A percentile compares a stretch with the other conserved stretches of the same genome.
Conservation (phyloP, 2,888 invertebrate genomes). For the Chrysotoxum bicinctum region DNA sequence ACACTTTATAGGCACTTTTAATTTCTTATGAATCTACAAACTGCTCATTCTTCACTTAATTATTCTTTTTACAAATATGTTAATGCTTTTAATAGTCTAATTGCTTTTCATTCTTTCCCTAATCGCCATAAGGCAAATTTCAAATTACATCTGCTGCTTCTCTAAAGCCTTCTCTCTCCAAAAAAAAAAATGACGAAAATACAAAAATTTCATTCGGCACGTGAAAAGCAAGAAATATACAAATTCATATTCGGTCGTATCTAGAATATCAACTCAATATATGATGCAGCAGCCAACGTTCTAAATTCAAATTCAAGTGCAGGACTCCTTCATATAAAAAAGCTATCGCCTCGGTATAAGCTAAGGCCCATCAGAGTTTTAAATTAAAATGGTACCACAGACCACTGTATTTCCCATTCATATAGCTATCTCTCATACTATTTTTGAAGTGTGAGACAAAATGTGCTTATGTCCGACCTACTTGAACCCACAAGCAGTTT, state of each 20-base stretch:
- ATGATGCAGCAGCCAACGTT: not conserved
- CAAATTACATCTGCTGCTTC: not conserved
- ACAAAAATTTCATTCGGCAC: not conserved
- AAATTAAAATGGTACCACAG: not conserved
- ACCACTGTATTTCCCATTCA: not conserved
- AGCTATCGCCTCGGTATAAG: not conserved
- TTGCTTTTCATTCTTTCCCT: not conserved
- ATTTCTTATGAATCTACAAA: no score
- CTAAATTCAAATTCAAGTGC: not conserved
- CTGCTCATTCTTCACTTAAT: no score
- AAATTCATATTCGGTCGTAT: not conserved
- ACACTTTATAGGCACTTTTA: no score
- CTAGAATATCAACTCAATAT: not conserved
- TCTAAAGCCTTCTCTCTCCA: not conserved
- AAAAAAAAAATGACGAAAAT: not conserved
- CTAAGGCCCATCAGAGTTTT: not conserved
- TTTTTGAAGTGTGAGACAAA: not conserved
- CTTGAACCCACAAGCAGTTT: conserved; percentile 31
- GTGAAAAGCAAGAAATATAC: not conserved
- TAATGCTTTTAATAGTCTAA: no score
- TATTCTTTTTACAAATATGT: no score
- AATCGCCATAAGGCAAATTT: not conserved
- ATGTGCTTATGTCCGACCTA: conserved; percentile 13
- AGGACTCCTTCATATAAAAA: not conserved
- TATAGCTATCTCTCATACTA: not conserved